Conservation (phyloP, 2,797 vertebrate species). For the Acrossocheilus fasciatus region DNA sequence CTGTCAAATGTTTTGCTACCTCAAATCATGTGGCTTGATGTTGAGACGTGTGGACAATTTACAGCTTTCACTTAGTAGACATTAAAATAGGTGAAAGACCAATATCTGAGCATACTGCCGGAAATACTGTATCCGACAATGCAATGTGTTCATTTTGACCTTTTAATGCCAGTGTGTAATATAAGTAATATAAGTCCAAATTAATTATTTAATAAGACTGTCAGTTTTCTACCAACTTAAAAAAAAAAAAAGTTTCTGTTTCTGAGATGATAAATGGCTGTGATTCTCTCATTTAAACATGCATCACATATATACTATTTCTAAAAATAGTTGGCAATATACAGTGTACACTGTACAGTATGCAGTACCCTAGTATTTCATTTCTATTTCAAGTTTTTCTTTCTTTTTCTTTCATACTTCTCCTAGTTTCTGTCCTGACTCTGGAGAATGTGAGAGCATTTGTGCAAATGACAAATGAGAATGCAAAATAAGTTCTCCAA, state of each 20-base stretch:
- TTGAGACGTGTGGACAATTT: neutral
- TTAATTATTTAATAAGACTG: neutral
- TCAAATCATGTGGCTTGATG: neutral
- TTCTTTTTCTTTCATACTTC: neutral
- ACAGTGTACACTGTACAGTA: neutral
- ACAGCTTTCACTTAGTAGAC: neutral
- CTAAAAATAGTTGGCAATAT: neutral
- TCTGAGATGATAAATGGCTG: neutral
- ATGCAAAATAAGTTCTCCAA: constrained; percentile 30
- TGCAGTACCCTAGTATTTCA: neutral
- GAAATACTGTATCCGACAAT: neutral
- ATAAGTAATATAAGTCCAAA: neutral
- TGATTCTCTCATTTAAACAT: neutral
- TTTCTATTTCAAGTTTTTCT: neutral
- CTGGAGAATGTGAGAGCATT: neutral
- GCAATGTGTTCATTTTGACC: neutral
- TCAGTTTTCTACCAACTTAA: neutral
- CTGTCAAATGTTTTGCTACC: neutral
- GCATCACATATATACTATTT: neutral
- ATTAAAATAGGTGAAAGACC: neutral
- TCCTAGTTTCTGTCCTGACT: neutral
- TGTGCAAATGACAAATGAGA: constrained; percentile 25
- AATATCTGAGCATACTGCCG: neutral
- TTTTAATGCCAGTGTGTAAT: neutral
- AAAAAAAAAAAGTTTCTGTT: neutral